Evolutionary conservation across 1,140 invertebrate species (phyloP), one percentile per base, ranked within the genome.

Genomic region (Drosophila neocordata): DNA sequence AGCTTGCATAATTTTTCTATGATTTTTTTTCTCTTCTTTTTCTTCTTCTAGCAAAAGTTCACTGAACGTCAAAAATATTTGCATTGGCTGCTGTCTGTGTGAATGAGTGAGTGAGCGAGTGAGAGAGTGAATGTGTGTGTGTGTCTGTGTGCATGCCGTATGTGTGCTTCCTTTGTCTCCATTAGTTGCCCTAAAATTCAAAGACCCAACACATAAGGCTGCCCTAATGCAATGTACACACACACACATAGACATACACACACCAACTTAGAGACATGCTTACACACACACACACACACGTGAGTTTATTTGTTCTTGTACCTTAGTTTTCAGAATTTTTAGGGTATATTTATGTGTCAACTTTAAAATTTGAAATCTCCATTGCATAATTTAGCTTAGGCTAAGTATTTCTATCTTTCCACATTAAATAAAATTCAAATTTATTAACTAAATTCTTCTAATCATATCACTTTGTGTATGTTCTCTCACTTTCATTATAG

Each of bases 1-100:
- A 65, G 72, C 83, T 88, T 88, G 83, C 79, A 88, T 88, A 88
- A 88, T 88, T 88, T 89, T 88, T 76, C 44, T 52, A 63, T 53
- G 48, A 34, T 11, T 20, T 44, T 62, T 22, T 48, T 51, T 51
- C 34, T 20, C 22, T 51, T 20, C 22, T 24, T 24, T 51, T 12
- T 37, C 12, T 24, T 64, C 37, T 78, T 73, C 77, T 65, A 18
- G 71, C 64, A 74, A 88, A 90, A 90, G 88, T 90, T 90, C 88
- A 90, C 66, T 90, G 88, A 90, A 90, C 88, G 88, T 90, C 83
- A 81, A 90, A 90, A 88, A 79, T 89, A 89, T 88, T 89, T 88
- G 83, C 83, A 89, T 88, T 79, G 69, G 65, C 69, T 56, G 18
- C 44, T 68, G 53, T 22, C 5, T 41, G 22, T 44, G 22, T 37